Evolutionary conservation across 2,888 invertebrate species (phyloP), one percentile per base, ranked within the genome.

Genomic region (Yponomeuta cagnagella): DNA sequence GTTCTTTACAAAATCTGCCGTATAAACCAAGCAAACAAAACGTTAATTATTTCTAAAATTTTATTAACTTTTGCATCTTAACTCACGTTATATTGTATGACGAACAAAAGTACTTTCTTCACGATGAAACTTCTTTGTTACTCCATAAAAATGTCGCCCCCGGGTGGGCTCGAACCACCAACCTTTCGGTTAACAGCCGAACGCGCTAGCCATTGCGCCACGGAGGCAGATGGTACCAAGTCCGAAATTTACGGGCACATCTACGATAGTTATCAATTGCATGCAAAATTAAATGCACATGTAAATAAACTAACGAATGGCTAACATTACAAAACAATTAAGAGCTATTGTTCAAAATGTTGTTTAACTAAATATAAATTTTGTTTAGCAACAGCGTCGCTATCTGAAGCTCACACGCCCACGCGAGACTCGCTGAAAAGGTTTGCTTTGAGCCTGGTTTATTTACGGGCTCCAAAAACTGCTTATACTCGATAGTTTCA

Each of bases 121-220:
- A 33, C 33, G 33, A 33, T 4, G 33, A 33, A 33, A 33, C 33
- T 33, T 33, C 33, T 33, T 4, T 33, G 33, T 33, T 5, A 33
- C 3, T 33, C 1, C 33, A 5, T 5, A 30, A 65, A 65, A 63
- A 63, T 10, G n/a, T 33, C 96, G 96, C 96, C 96, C 96, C 96
- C 96, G 96, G 97, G 97, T 97, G 97, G 97, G 95, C 96, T 97
- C 95, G 97, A 97, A 97, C 97, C 97, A 97, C 97, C 97, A 97
- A 97, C 97, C 97, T 97, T 97, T 97, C 97, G 97, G 97, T 97
- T 97, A 97, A 97, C 97, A 97, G 97, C 97, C 97, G 70, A 71
- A 70, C 76, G 75, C 76, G 76, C 76, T 76, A 75, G 71, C 75
- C 76, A 73, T 76, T 76, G 76, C 75, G 75, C 76, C 76, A 76